Evolutionary conservation across 2,113 vertebrate genomes (phyloP), one percentile per base, ranked within the genome.

Genomic region (Triplophysa siluroides): DNA sequence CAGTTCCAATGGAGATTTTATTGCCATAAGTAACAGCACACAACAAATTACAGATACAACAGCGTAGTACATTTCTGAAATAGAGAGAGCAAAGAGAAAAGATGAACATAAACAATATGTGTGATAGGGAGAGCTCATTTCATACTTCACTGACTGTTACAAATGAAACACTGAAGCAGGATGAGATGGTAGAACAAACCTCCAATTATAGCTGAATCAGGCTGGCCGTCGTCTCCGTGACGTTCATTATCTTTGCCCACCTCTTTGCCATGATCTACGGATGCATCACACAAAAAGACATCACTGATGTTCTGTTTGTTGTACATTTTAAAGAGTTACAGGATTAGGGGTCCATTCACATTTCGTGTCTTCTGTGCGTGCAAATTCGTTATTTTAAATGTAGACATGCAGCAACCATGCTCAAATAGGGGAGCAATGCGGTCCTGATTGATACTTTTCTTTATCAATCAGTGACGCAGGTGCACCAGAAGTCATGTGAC

Each of bases 161-260:
- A 80, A 78, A 81, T 64, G 60, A 65, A 63, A 78, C 82, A 82
- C 78, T 68, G 84, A 86, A 86, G 2, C 38, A 74, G 71, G 63
- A 56, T 1, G 70, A 81, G 41, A 68, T 65, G 80, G 79, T 64
- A 50, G 85, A 70, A 86, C 91, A 84, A 72, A 86, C 86, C 86
- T 85, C 81, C 82, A 62, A 88, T 88, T 73, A 88, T 79, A 13
- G 93, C 94, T 1, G 94, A 95, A 85, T 95, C 94, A 0, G 92
- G 93, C 84, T 90, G 90, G 80, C 93, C 90, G 64, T 92, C 89
- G 50, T 95, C 94, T 60, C 60, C 75, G 11, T n/a, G 67, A 38
- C 38, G 81, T 52, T 81, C 78, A 61, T 87, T 84, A 60, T 85
- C 86, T 82, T 78, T 84, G 24, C 80, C 80, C 52, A 61, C 73